A percentile compares a stretch with the other conserved stretches of the same genome.
These are phyloP conservation scores for Prionace glauca DNA, from an alignment of 2,797 vertebrate species.

Conservation along the genomic window DNA sequence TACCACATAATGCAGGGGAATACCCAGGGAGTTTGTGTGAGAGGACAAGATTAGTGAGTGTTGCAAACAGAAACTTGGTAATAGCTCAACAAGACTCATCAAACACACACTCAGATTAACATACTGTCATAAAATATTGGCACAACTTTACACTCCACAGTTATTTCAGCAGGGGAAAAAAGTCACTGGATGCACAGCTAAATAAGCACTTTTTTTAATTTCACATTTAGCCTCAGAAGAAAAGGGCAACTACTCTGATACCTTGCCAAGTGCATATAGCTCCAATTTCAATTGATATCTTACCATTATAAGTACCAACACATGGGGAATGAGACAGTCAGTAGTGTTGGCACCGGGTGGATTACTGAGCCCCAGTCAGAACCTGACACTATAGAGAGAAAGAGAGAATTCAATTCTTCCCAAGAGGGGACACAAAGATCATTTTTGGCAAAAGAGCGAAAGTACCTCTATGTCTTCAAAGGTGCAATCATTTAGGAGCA, in stretches of 20 bases:
- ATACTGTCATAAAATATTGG: background rate
- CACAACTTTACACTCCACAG: background rate
- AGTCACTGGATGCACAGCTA: background rate
- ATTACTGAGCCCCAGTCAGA: background rate
- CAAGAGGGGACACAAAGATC: too few relatives aligned
- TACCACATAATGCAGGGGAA: background rate
- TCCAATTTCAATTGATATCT: background rate
- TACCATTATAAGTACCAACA: background rate
- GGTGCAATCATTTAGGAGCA: too few relatives aligned
- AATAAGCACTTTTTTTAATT: background rate
- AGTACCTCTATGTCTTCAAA: too few relatives aligned
- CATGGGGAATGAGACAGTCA: background rate
- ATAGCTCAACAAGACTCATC: background rate
- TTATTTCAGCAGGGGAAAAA: background rate
- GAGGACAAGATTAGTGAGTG: background rate
- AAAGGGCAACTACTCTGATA: background rate
- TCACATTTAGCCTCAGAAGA: background rate
- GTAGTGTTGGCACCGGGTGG: background rate
- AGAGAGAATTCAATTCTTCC: too few relatives aligned
- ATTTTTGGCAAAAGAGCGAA: too few relatives aligned
- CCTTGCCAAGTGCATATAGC: background rate
- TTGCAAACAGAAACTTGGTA: background rate
- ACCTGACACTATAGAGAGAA: too few relatives aligned
- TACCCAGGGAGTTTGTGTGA: background rate
- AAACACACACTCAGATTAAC: background rate